A percentile compares a stretch with the other conserved stretches of the same genome.
Conservation (phyloP, 2,113 vertebrate species). For the Felis chaus region DNA sequence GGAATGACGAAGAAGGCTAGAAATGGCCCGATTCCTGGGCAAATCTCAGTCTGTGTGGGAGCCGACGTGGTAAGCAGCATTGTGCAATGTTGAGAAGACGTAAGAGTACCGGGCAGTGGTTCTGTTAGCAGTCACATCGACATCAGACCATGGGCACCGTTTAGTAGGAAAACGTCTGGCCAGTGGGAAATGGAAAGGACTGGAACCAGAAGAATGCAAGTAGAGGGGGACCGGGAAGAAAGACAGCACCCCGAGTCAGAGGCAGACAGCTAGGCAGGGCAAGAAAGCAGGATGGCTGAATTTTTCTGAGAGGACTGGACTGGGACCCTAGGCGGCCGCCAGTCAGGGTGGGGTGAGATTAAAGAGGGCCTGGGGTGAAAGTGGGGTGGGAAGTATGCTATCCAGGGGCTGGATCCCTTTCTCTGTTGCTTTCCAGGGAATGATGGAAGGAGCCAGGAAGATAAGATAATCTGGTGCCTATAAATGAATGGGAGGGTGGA, state of each 20-base stretch:
- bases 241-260: not conserved
- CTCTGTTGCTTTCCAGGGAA: slow-evolving; percentile 45
- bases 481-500: not conserved
- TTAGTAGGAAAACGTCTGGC: not conserved
- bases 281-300: not conserved
- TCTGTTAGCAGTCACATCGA: not conserved
- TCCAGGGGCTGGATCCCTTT: not conserved
- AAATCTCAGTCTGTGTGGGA: not conserved
- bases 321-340: not conserved
- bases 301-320: not conserved
- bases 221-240: not conserved
- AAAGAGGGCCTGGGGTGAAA: not conserved
- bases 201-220: not conserved
- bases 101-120: not conserved
- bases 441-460: not conserved
- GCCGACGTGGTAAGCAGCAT: rapidly evolving
- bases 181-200: not conserved
- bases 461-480: not conserved
- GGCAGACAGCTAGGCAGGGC: not conserved
- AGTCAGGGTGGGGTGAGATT: not conserved
- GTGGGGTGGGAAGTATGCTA: not conserved
- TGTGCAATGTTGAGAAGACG: not conserved
- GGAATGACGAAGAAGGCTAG: not conserved
- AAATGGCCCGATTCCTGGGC: not conserved
- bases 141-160: not conserved